phyloP scores from a whole-genome alignment of 2,113 vertebrate species.

The Anas platyrhynchos region DNA sequence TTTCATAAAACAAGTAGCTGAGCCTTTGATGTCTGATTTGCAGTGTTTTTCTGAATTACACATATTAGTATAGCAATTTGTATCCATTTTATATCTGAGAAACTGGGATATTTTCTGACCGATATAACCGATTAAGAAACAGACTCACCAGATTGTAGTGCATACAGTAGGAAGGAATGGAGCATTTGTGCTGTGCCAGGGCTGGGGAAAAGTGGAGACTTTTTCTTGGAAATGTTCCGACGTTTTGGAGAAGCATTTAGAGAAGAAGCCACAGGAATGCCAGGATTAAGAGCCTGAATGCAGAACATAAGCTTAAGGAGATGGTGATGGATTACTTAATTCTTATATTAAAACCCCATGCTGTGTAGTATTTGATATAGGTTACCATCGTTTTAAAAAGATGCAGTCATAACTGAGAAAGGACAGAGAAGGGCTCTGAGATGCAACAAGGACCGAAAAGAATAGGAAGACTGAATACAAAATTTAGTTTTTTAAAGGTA shows the following conservation, averaged over 20 bases:
- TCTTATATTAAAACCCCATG: constrained; percentile 49
- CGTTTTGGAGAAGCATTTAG: constrained; percentile 60
- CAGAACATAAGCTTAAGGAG: constrained; percentile 55
- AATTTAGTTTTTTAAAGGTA: constrained; percentile 58
- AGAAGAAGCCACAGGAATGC: constrained; percentile 66
- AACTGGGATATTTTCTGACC: neutral
- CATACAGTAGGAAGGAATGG: neutral
- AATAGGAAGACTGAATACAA: constrained; percentile 36
- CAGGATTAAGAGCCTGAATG: constrained; percentile 32
- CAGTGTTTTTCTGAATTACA: neutral
- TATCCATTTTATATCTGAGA: neutral
- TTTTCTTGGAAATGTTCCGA: constrained; percentile 58
- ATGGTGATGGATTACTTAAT: constrained; percentile 65
- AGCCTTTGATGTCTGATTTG: neutral
- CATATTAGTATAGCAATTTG: neutral
- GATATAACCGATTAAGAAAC: neutral
- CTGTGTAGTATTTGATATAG: neutral
- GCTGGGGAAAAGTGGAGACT: constrained; percentile 11
- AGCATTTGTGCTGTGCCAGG: neutral
- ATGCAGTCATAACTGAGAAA: constrained; percentile 5
- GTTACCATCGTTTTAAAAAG: constrained; percentile 17
- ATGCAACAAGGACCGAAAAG: constrained; percentile 40
- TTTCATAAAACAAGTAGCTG: neutral
- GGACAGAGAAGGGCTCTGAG: constrained; percentile 29
- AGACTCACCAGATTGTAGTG: neutral